phyloP scores from a whole-genome alignment of 1,140 invertebrate species.

The Aplysia californica region DNA sequence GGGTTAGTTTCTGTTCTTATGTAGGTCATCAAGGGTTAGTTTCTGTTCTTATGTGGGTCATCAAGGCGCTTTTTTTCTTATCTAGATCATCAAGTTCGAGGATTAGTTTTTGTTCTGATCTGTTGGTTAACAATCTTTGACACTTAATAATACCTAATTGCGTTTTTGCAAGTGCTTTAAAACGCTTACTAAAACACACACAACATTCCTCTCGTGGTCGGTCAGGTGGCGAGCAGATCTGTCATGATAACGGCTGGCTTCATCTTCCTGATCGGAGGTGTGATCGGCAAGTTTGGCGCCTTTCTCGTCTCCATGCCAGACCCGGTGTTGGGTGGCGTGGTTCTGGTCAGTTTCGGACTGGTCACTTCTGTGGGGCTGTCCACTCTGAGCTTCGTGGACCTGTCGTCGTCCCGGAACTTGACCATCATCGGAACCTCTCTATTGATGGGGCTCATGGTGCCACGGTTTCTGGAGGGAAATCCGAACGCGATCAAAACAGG shows the following conservation, averaged over 20 bases:
- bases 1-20: no score
- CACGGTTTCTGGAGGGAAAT: constrained; percentile 74
- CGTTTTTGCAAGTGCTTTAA: background rate
- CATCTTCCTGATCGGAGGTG: constrained; percentile 75
- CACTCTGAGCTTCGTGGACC: constrained; percentile 60
- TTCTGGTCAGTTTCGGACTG: constrained; percentile 63
- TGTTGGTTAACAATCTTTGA: no score
- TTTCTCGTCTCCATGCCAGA: constrained; percentile 88
- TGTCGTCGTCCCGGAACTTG: constrained; percentile 64
- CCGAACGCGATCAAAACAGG: constrained; percentile 78
- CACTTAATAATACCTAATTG: no score
- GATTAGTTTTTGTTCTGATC: no score
- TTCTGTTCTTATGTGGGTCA: background rate
- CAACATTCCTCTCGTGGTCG: no score
- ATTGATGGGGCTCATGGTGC: constrained; percentile 67
- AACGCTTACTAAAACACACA: no score
- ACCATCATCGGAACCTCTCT: constrained; percentile 67
- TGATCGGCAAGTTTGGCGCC: constrained; percentile 85
- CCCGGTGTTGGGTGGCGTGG: constrained; percentile 78
- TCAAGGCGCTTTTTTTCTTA: no score
- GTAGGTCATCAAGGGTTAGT: no score
- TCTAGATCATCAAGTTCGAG: no score
- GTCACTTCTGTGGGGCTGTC: constrained; percentile 66
- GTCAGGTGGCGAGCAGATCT: constrained; percentile 53
- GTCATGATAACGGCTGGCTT: constrained; percentile 78